Evolutionary conservation across 2,797 vertebrate species (phyloP), one percentile per base, ranked within the genome.

Genomic region (Scyliorhinus canicula): DNA sequence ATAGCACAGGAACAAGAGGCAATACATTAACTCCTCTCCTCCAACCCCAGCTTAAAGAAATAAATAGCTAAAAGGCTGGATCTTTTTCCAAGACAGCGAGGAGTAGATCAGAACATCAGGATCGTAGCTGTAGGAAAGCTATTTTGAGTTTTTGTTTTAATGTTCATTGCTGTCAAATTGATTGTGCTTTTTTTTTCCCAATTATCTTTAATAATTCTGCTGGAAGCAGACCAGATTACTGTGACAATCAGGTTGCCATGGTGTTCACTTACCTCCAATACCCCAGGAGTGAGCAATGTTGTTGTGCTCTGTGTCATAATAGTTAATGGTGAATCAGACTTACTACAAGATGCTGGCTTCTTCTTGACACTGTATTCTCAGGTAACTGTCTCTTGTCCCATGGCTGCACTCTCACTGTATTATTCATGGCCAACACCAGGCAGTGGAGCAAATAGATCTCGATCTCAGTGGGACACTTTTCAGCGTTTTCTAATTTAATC

Each of bases 401-500:
- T 35, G 65, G 65, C 47, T 93, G 93, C 24, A 74, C 65, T 71
- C 44, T n/a, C 65, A 19, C 47, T 69, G 52, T 90, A 52, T 94
- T 94, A 94, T 94, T 94, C 67, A 74, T 52, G 50, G 93, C 19
- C 47, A 35, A 35, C 28, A 74, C 47, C 93, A 74, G 86, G 86
- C 55, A n/a, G 86, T 55, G 35, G 3, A 21, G 47, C 47, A 94
- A 71, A 74, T 94, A 94, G 93, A n/a, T 93, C 47, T 71, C 50
- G 47, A 55, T 74, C 93, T 50, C 93, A 74, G 67, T 69, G 28
- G 65, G 67, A 71, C 11, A 74, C 47, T 94, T 94, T 47, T 69
- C 67, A 94, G 44, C 67, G 19, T 94, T 94, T 94, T 52, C 71
- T 69, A 94, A 71, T 94, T 69, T 52, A 94, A 94, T 55, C 47